Evolutionary conservation across 2,113 vertebrate genomes (phyloP).

Genomic region (Cyprinodon brontotheroides): DNA sequence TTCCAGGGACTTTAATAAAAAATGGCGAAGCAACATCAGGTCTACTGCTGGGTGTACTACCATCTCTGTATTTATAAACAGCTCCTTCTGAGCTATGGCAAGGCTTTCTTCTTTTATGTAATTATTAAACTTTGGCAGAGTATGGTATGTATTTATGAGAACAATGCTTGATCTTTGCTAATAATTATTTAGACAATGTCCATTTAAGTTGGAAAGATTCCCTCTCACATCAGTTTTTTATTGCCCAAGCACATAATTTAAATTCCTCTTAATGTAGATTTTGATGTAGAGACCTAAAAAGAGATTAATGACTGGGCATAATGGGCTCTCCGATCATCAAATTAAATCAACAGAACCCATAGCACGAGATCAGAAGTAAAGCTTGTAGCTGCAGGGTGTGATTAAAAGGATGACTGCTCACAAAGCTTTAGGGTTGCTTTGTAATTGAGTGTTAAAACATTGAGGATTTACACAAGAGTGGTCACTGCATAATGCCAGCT

Average conservation of each 20-base stretch:
- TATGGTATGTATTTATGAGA: too few species aligned
- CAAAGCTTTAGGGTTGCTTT: conserved; percentile 12
- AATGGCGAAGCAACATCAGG: too few species aligned
- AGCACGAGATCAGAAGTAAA: conserved; percentile 11
- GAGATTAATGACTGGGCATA: conserved; percentile 16
- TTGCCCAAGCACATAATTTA: not conserved
- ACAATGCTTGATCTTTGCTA: too few species aligned
- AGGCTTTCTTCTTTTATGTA: too few species aligned
- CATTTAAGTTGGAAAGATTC: not conserved
- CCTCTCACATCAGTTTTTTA: not conserved
- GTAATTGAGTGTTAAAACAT: not conserved
- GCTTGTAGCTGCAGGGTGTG: conserved; percentile 8
- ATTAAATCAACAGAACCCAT: conserved; percentile 28
- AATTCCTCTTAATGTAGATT: not conserved
- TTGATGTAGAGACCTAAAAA: conserved; percentile 1
- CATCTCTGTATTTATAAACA: too few species aligned
- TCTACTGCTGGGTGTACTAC: too few species aligned
- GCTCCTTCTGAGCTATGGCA: too few species aligned
- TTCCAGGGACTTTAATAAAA: too few species aligned
- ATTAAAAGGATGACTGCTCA: conserved; percentile 28
- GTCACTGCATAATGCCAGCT: conserved; percentile 1
- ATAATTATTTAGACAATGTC: too few species aligned
- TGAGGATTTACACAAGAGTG: conserved; percentile 4
- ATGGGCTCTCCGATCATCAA: not conserved
- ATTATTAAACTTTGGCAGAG: too few species aligned